Base-by-base conservation (phyloP, 2,113 vertebrate genomes). In the Tautogolabrus adspersus region DNA sequence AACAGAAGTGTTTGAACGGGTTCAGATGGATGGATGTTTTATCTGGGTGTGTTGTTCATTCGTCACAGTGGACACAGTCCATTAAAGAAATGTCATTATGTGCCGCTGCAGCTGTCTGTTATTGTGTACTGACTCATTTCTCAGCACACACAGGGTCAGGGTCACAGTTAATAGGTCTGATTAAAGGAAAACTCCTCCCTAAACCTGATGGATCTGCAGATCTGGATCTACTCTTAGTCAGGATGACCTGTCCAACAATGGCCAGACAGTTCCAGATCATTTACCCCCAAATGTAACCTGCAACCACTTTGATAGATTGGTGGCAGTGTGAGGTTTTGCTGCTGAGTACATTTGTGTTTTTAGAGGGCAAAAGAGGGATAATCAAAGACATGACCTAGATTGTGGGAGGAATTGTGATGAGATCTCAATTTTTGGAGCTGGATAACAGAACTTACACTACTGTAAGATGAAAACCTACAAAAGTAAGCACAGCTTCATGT, bases 51-150 rank as follows among this genome's bases (percentile, higher is more conserved):
- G 49, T 52, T 52, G 52, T 23, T 64, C 72, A 67, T 72, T 72
- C 58, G 51, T 75, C 68, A 69, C 30, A 21, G 26, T 22, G 46
- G 49, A 71, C 64, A 64, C 26, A 18, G 15, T 23, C 30, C 54
- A 59, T 71, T 66, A 75, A 13, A 81, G 72, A 57, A 42, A 47
- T 44, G 60, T 87, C 68, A 70, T 72, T 75, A 78, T 30, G 77
- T 77, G 76, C 79, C 80, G 55, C 75, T 72, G 65, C 81, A 78
- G 58, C 55, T 21, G 58, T 19, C 52, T 44, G 18, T 40, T 72
- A 55, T 73, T 75, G 55, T 69, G 55, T 30, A 10, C 47, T 67
- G n/a, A 58, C 40, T 72, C 54, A 85, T 81, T 76, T 77, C 42
- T 84, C 57, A 44, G 47, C 49, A 23, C 68, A 42, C 49, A 8